These are phyloP conservation scores for Matsumurasca onukii DNA, from an alignment of 1,140 invertebrate species.

Conservation along the genomic window DNA sequence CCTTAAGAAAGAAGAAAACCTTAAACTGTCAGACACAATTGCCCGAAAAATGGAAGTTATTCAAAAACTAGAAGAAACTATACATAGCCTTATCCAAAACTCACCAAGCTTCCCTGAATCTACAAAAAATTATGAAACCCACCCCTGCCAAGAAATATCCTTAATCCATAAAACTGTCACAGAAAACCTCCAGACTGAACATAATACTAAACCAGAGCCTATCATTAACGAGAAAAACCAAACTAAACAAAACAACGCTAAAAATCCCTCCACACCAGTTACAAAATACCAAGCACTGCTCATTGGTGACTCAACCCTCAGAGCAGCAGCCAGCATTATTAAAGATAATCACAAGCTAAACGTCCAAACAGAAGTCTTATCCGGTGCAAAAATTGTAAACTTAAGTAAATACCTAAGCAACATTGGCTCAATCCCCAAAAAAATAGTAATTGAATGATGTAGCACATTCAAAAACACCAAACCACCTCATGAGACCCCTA, in stretches of 20 bases:
- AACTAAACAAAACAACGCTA: not conserved
- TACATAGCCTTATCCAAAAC: not conserved
- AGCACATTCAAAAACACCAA: not conserved
- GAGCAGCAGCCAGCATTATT: no score
- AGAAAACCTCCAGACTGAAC: not conserved
- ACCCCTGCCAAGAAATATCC: not conserved
- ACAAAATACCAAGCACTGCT: not conserved
- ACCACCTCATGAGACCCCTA: conserved; percentile 10
- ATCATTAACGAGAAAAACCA: not conserved
- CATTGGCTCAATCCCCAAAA: not conserved
- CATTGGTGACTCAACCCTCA: no score
- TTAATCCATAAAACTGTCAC: not conserved
- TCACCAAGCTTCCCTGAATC: not conserved
- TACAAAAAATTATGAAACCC: not conserved
- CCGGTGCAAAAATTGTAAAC: not conserved
- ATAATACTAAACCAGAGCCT: not conserved
- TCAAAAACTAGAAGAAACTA: conserved; percentile 6
- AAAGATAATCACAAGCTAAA: no score
- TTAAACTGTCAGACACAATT: not conserved
- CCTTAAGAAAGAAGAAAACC: not conserved
- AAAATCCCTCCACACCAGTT: not conserved
- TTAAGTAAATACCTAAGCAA: not conserved
- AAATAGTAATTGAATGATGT: conserved; percentile 15
- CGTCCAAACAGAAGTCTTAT: not conserved
- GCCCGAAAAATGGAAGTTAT: conserved; percentile 7